Evolutionary conservation across 1,140 invertebrate genomes (phyloP), one percentile per base, ranked within the genome.

Genomic region (Drosophila seguyi): DNA sequence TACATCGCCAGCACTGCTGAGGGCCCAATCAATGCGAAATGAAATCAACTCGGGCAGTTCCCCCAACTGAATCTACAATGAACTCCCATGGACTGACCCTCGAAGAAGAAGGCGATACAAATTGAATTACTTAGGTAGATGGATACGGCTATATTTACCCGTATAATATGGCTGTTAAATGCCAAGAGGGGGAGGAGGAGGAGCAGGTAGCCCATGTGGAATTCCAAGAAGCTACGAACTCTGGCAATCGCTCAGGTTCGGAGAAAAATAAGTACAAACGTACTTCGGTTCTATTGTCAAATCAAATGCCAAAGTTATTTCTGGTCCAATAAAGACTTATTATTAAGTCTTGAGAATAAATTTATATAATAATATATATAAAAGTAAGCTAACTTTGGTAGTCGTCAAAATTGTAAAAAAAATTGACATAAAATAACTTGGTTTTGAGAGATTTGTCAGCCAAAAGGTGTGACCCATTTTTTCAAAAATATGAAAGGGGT

Each of bases 51-150:
- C 34, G 38, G 25, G 14, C 29, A 45, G 29, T 39, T 71, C 41
- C 29, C 45, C 29, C 38, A 14, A 20, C 61, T 57, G 73, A 75
- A 75, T 75, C 61, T 57, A 75, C 72, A 75, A 75, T 75, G 52
- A 75, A 74, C 72, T 48, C 7, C 11, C n/a, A 27, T 22, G 27
- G 6, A 13, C 20, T 25, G 48, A 60, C 45, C 69, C 56, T 20
- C 18, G 13, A 13, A 31, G 1, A 50, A 27, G 27, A 31, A 29
- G 27, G 34, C 67, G 50, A 58, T 34, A 58, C 67, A 73, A 72
- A 73, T 72, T 72, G 69, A 59, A 72, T 73, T 73, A 73, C 66
- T 36, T 59, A 59, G 50, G 34, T 58, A 16, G 36, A 63, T 47
- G 25, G 48, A 39, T 69, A 71, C 45, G 67, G 44, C n/a, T 72